phyloP scores from a whole-genome alignment of 2,113 vertebrate species.

The Abramis brama region DNA sequence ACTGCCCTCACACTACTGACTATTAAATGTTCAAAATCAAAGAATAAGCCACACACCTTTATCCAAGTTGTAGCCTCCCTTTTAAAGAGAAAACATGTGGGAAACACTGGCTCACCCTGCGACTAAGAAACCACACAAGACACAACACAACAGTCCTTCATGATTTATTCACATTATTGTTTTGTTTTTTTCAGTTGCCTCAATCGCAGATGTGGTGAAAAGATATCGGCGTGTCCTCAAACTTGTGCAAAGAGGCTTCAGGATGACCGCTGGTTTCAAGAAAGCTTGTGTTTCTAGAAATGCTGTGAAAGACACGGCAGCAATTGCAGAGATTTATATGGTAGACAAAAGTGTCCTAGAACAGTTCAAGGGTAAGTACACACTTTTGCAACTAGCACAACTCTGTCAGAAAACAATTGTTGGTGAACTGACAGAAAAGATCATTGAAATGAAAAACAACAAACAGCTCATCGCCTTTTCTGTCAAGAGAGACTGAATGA shows the following conservation, averaged over 20 bases:
- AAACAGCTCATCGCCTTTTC: too few species aligned
- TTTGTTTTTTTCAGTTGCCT: slow-evolving; percentile 9
- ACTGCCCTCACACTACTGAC: background rate
- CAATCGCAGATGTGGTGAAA: background rate
- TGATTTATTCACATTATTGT: background rate
- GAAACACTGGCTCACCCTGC: too few species aligned
- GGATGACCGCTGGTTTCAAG: background rate
- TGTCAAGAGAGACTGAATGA: too few species aligned
- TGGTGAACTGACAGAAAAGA: too few species aligned
- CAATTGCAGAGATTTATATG: background rate
- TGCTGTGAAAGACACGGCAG: slow-evolving; percentile 3
- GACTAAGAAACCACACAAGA: too few species aligned
- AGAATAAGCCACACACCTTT: too few species aligned
- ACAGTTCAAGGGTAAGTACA: background rate
- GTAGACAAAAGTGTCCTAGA: background rate
- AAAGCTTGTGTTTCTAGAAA: background rate
- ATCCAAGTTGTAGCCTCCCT: too few species aligned
- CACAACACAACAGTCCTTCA: background rate
- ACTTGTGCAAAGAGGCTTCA: background rate
- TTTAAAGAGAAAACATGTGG: too few species aligned
- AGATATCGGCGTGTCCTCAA: background rate
- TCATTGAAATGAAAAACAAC: too few species aligned
- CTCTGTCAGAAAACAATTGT: background rate
- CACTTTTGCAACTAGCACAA: slow-evolving; percentile 3
- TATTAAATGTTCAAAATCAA: background rate